A percentile compares a stretch with the other conserved stretches of the same genome.
These are phyloP conservation scores for Apeira syringaria DNA, from an alignment of 2,888 invertebrate species.

Conservation along the genomic window DNA sequence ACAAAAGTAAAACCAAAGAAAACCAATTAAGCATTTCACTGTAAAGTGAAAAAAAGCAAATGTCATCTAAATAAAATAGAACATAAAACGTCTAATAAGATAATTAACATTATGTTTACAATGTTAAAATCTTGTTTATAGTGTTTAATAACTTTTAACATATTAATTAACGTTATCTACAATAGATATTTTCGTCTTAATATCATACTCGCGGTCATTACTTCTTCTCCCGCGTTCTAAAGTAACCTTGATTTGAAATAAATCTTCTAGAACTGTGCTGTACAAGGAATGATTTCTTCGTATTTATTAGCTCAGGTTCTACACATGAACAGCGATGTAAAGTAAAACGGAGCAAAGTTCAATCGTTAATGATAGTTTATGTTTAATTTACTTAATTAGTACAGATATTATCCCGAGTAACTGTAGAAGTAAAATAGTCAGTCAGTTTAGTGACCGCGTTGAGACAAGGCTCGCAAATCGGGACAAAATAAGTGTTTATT, in stretches of 20 bases:
- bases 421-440: too few relatives aligned
- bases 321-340: slow-evolving; percentile 35
- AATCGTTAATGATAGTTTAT: slow-evolving; percentile 21
- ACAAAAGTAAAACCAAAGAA: too few relatives aligned
- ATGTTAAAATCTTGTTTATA: not conserved
- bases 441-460: slow-evolving; percentile 51
- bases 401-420: slow-evolving; percentile 48
- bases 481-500: slow-evolving; percentile 44
- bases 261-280: slow-evolving; percentile 23
- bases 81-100: too few relatives aligned
- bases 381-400: slow-evolving; percentile 18
- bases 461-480: slow-evolving; percentile 38
- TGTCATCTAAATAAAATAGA: too few relatives aligned
- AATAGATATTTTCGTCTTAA: slow-evolving; percentile 40
- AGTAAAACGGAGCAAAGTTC: slow-evolving; percentile 40
- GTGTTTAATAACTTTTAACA: slow-evolving; percentile 25
- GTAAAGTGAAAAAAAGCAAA: too few relatives aligned
- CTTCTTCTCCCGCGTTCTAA: slow-evolving; percentile 40
- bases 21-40: too few relatives aligned
- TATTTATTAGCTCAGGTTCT: not conserved
- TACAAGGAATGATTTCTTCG: slow-evolving; percentile 29
- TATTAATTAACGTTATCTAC: slow-evolving; percentile 35
- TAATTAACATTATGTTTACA: too few relatives aligned
- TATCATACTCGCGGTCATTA: slow-evolving; percentile 57
- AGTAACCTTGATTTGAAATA: slow-evolving; percentile 13